Conservation (phyloP, 1,140 invertebrate genomes). For the Pseudomyrmex dendroicus region DNA sequence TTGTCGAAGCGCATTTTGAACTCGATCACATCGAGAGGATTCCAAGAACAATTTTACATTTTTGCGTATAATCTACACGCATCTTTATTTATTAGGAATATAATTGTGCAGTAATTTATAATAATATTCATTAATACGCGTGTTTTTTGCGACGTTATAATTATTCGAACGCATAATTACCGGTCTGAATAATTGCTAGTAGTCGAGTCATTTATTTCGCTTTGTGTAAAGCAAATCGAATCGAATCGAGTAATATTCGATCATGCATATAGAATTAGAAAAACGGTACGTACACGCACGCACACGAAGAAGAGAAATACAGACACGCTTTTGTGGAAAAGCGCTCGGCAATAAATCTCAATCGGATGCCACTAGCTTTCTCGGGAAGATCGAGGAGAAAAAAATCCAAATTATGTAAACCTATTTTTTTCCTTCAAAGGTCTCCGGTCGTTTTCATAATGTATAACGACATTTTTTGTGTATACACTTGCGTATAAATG, state of each 20-base stretch:
- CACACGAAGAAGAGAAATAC: no score
- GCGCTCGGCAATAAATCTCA: background rate
- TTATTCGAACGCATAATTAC: background rate
- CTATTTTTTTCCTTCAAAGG: background rate
- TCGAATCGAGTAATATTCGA: background rate
- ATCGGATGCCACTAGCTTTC: conserved; percentile 19
- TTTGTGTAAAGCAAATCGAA: background rate
- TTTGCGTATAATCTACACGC: no score
- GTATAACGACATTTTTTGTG: background rate
- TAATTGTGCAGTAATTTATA: background rate
- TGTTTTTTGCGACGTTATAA: background rate
- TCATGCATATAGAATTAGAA: no score
- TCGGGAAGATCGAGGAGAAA: conserved; percentile 13
- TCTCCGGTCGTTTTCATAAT: conserved; percentile 15
- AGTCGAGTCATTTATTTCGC: conserved; percentile 3
- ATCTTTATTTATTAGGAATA: background rate
- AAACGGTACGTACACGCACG: no score
- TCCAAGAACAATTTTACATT: no score
- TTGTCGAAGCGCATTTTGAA: background rate
- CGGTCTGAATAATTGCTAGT: conserved; percentile 4
- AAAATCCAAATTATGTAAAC: conserved; percentile 33
- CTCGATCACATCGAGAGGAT: no score
- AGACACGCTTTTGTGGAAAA: background rate
- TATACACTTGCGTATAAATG: background rate
- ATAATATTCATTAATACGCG: background rate